Evolutionary conservation across 1,140 invertebrate genomes (phyloP).

Genomic region (Archivesica marissinica): DNA sequence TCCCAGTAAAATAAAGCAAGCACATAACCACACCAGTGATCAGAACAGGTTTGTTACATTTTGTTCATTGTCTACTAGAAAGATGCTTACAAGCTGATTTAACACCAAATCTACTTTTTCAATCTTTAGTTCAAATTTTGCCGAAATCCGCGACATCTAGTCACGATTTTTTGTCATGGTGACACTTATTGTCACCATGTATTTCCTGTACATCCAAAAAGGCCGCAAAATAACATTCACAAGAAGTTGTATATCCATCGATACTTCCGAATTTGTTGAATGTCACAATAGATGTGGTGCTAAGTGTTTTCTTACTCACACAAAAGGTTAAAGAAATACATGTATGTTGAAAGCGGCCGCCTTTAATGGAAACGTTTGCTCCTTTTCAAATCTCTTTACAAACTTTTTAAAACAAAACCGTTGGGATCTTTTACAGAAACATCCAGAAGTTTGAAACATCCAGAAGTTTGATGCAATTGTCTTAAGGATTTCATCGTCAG

Average conservation of each 20-base stretch:
- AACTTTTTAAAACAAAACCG: not conserved
- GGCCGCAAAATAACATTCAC: conserved; percentile 4
- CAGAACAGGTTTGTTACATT: conserved; percentile 15
- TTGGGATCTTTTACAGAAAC: not conserved
- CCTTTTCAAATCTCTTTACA: not conserved
- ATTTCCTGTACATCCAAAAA: not conserved
- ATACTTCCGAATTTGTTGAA: not conserved
- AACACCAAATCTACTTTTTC: conserved; percentile 46
- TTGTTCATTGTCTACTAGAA: conserved; percentile 47
- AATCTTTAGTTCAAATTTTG: not conserved
- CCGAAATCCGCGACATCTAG: not conserved
- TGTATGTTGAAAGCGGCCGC: conserved; percentile 16
- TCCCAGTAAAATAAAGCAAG: not conserved
- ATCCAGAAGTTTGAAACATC: not conserved
- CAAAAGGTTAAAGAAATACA: conserved; percentile 23
- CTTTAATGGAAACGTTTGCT: conserved; percentile 11
- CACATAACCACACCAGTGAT: not conserved
- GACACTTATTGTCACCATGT: not conserved
- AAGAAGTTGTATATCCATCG: not conserved
- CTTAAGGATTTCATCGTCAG: not conserved
- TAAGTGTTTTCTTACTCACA: conserved; percentile 31
- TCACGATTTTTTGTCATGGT: not conserved
- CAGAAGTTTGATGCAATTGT: not conserved
- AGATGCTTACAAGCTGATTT: conserved; percentile 27
- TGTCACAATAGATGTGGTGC: conserved; percentile 33